Conservation (phyloP, 2,888 invertebrate species). For the Ernsta delagoae region DNA sequence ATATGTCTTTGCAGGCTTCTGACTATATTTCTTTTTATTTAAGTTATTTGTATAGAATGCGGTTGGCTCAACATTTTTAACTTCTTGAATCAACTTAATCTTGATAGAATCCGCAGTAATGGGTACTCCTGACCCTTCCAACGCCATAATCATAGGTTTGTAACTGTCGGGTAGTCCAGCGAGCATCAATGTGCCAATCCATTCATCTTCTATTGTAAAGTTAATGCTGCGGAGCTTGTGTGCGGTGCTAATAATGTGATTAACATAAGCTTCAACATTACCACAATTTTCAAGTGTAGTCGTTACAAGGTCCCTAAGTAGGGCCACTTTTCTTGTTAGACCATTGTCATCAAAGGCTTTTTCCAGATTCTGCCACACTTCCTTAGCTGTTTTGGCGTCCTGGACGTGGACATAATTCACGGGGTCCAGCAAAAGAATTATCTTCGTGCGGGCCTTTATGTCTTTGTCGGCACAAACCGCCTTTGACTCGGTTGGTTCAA, state of each 20-base stretch:
- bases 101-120: conserved; percentile 41
- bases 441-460: conserved; percentile 38
- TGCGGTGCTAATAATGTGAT: background rate
- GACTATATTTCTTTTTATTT: conserved; percentile 16
- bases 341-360: conserved; percentile 44
- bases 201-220: background rate
- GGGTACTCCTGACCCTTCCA: conserved; percentile 36
- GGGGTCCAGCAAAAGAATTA: conserved; percentile 40
- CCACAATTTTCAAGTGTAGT: conserved; percentile 17
- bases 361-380: conserved; percentile 39
- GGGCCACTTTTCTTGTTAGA: conserved; percentile 14
- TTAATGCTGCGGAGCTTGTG: conserved; percentile 7
- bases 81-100: conserved; percentile 40
- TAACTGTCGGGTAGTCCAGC: conserved; percentile 35
- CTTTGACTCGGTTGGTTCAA: conserved; percentile 26
- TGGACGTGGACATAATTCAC: conserved; percentile 42
- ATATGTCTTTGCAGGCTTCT: background rate
- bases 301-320: background rate
- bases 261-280: conserved; percentile 14
- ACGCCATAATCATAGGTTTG: conserved; percentile 39
- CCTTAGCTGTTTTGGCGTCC: conserved; percentile 38
- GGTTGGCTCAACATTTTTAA: conserved; percentile 22
- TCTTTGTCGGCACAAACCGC: conserved; percentile 17
- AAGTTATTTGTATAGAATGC: conserved; percentile 21
- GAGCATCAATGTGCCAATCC: conserved; percentile 5